Evolutionary conservation across 1,140 invertebrate species (phyloP), one percentile per base, ranked within the genome.

Genomic region (Papilio helenus): DNA sequence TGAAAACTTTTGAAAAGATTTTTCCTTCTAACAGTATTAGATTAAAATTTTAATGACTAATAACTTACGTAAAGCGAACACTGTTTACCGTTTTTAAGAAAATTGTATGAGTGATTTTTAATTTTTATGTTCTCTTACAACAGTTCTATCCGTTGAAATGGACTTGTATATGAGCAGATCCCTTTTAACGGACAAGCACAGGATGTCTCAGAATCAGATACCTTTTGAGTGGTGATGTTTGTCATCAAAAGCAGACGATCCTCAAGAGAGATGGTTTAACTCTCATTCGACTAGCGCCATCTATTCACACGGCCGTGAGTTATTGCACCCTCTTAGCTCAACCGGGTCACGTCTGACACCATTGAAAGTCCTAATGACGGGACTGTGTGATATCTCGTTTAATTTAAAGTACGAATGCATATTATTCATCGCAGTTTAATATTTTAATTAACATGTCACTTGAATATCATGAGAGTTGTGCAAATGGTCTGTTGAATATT

Each of bases 321-420:
- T 74, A 74, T 74, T 74, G 72, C 72, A 49, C 20, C 44, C 72
- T 49, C 72, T 26, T 42, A 72, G 7, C 46, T 79, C 51, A 84
- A 58, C 61, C 83, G n/a, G 79, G 72, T 81, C 84, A 85, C 84
- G 82, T 82, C 74, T 76, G 61, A 61, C 73, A 77, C 58, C 82
- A 82, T 82, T 80, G 81, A 82, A 79, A 61, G 44, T 12, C 73
- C 73, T 76, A 80, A 79, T 79, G 81, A 80, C 83, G 82, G 81
- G 81, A 26, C 29, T 58, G n/a, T 34, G 39, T 61, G 49, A 79
- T 79, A 81, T 86, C 83, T 83, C 76, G 68, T 83, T 85, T 85
- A 86, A 86, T 85, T 84, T 84, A 84, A 85, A 81, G 68, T 61
- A 65, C 73, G 79, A 55, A 72, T 65, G 65, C 46, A 39, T 46